Conservation (phyloP, 2,797 vertebrate genomes). For the Diplodus puntazzo region DNA sequence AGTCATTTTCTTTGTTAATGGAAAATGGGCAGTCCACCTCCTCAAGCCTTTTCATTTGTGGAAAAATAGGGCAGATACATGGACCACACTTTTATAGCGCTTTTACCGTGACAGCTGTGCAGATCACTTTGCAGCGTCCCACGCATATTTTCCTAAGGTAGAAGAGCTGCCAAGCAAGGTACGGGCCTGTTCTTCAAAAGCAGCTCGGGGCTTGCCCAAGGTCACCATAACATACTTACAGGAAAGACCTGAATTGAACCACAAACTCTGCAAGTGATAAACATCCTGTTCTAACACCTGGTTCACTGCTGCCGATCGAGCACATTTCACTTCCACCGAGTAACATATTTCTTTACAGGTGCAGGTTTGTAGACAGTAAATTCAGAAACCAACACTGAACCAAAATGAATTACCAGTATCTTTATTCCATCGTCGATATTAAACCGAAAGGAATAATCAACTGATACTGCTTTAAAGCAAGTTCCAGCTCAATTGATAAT, state of each 20-base stretch:
- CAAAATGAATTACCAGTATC: not conserved
- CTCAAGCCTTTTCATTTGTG: conserved; percentile 28
- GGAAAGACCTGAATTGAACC: not conserved
- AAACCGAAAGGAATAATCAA: too few relatives aligned
- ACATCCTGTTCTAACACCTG: not conserved
- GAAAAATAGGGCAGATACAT: conserved; percentile 28
- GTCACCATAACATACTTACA: not conserved
- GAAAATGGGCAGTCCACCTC: conserved; percentile 27
- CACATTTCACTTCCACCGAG: not conserved
- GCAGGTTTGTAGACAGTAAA: not conserved
- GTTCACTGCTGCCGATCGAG: too few relatives aligned
- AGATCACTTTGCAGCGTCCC: conserved; percentile 12
- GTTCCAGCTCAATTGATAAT: not conserved
- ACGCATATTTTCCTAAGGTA: not conserved
- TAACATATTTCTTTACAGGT: not conserved
- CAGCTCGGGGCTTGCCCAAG: not conserved
- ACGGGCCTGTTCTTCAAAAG: not conserved
- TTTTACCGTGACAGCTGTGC: conserved; percentile 25
- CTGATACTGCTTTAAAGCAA: not conserved
- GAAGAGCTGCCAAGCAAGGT: not conserved
- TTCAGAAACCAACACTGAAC: not conserved
- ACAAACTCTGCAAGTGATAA: not conserved
- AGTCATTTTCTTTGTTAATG: conserved; percentile 50
- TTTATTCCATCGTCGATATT: too few relatives aligned
- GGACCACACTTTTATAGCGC: not conserved